Percentiles rank a stretch among this genome's conserved stretches.
phyloP scores from a whole-genome alignment of 2,113 vertebrate species.

The Actenoides hombroni region DNA sequence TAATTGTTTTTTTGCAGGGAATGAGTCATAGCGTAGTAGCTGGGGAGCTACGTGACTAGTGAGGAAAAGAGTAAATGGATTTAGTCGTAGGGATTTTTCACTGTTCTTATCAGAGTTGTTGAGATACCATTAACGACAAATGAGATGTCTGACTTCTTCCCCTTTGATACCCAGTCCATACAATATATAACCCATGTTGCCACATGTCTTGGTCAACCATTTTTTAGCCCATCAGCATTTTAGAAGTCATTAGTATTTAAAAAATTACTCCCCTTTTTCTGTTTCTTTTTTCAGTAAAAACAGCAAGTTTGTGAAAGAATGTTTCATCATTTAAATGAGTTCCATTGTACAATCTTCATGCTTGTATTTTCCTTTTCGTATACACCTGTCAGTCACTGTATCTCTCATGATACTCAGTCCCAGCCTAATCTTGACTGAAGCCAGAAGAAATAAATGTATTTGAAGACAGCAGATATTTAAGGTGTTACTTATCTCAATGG shows the following conservation, averaged over 20 bases:
- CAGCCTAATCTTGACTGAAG: not conserved
- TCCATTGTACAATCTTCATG: not conserved
- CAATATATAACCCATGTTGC: fast-evolving
- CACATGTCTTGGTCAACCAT: fast-evolving
- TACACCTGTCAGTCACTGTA: fast-evolving
- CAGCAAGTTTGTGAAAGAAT: not conserved
- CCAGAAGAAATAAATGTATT: not conserved
- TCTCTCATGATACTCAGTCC: not conserved
- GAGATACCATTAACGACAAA: fast-evolving
- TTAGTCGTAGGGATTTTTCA: not conserved
- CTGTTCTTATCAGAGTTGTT: fast-evolving
- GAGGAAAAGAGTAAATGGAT: fast-evolving
- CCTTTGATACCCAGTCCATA: not conserved
- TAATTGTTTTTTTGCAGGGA: fast-evolving
- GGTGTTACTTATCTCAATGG: not conserved
- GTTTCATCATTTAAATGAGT: not conserved
- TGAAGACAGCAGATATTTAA: not conserved
- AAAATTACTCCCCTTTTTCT: not conserved
- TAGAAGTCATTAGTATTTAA: not conserved
- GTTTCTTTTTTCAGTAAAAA: not conserved
- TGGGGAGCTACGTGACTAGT: fast-evolving
- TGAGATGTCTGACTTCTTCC: too few relatives aligned
- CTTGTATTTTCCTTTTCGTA: not conserved
- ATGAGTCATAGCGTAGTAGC: fast-evolving
- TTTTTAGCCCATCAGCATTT: not conserved